Conservation (phyloP, 2,113 vertebrate species). For the Hippolais icterina region DNA sequence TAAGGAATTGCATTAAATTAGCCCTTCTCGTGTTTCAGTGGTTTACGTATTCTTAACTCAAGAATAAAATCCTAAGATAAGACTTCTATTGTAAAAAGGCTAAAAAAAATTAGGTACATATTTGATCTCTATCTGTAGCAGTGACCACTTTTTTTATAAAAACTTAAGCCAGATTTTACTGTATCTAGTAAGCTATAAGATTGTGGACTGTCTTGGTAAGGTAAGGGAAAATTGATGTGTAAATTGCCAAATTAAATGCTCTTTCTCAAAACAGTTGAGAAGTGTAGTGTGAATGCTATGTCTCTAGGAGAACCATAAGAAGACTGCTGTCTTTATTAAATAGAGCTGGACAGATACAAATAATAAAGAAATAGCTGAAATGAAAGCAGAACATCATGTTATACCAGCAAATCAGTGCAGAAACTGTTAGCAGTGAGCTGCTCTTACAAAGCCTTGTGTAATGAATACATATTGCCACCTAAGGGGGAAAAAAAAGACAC, state of each 20-base stretch:
- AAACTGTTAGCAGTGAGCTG: background rate
- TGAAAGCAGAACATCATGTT: background rate
- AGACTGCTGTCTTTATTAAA: background rate
- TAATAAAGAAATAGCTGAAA: background rate
- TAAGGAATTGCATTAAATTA: background rate
- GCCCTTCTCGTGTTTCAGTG: background rate
- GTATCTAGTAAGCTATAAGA: background rate
- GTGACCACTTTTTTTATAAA: background rate
- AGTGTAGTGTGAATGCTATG: background rate
- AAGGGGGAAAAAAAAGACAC: rapidly evolving
- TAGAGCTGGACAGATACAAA: background rate
- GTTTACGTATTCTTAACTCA: background rate
- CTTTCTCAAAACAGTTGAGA: background rate
- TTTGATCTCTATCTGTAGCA: background rate
- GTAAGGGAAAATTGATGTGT: background rate
- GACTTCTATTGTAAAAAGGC: background rate
- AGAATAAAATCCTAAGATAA: background rate
- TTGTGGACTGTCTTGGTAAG: background rate
- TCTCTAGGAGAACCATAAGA: background rate
- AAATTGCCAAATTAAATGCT: background rate
- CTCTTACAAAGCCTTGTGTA: background rate
- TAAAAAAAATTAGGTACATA: background rate
- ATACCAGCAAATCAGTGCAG: background rate
- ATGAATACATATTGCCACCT: background rate
- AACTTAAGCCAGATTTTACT: background rate